phyloP scores from a whole-genome alignment of 2,113 vertebrate genomes.

The Scopus umbretta region DNA sequence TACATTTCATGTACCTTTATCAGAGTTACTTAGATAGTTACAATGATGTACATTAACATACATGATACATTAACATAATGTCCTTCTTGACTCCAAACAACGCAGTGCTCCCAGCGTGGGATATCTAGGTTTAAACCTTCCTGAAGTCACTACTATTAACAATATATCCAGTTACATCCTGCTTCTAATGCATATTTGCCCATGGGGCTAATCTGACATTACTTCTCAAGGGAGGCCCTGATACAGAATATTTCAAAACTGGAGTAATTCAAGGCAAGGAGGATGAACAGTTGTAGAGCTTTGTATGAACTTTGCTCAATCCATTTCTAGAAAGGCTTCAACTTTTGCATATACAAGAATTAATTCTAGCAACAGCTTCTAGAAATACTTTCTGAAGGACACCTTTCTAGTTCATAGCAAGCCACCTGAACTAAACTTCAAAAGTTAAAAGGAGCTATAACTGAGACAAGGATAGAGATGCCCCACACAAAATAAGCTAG shows the following conservation, averaged over 20 bases:
- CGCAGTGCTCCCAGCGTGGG: not conserved
- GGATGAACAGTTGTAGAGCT: not conserved
- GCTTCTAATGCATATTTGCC: not conserved
- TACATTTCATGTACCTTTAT: not conserved
- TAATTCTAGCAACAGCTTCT: not conserved
- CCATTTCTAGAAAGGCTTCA: not conserved
- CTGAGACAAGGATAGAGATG: not conserved
- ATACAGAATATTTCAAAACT: not conserved
- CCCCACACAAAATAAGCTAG: not conserved
- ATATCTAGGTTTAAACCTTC: not conserved
- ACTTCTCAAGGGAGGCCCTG: not conserved
- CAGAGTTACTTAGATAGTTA: not conserved
- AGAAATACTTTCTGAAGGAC: not conserved
- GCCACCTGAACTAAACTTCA: not conserved
- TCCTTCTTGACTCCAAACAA: not conserved
- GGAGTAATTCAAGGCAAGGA: not conserved
- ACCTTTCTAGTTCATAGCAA: not conserved
- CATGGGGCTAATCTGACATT: not conserved
- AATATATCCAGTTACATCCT: not conserved
- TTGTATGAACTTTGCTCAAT: not conserved
- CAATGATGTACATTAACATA: not conserved
- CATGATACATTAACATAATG: rapidly evolving
- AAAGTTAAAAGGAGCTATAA: not conserved
- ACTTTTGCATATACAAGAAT: not conserved
- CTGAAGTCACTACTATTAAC: not conserved